These are phyloP conservation scores for Oncorhynchus clarkii DNA, from an alignment of 2,113 vertebrate genomes.

Conservation along the genomic window DNA sequence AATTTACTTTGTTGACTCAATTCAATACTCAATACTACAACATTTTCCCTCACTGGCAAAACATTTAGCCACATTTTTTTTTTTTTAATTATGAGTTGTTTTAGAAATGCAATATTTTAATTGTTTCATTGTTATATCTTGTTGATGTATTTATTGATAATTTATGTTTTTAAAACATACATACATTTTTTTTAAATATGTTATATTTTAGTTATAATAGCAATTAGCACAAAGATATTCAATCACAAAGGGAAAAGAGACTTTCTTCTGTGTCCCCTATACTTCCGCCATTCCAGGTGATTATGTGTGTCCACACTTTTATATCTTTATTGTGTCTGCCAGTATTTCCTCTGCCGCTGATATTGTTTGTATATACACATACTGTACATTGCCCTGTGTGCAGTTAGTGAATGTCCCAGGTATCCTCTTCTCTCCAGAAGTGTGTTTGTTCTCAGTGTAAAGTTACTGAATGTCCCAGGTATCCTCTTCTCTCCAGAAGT, in stretches of 20 bases:
- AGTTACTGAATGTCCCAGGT: too few species aligned
- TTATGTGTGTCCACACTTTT: conserved; percentile 76
- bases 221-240: conserved; percentile 17
- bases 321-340: conserved; percentile 77
- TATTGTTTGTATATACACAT: conserved; percentile 79
- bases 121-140: conserved; percentile 41
- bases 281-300: conserved; percentile 48
- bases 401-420: too few species aligned
- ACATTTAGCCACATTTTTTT: conserved; percentile 17
- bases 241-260: conserved; percentile 13
- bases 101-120: conserved; percentile 54
- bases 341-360: conserved; percentile 76
- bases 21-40: conserved; percentile 5
- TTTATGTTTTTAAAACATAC: conserved; percentile 11
- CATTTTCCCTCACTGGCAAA: conserved; percentile 11
- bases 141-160: conserved; percentile 10
- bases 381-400: conserved; percentile 81
- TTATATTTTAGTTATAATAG: not conserved
- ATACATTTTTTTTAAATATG: conserved; percentile 21
- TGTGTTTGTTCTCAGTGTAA: conserved; percentile 66
- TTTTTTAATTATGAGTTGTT: conserved; percentile 23
- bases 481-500: conserved; percentile 43
- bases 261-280: conserved; percentile 13
- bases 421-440: conserved; percentile 33
- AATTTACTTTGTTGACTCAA: conserved; percentile 3